Evolutionary conservation across 2,113 vertebrate species (phyloP), one percentile per base, ranked within the genome.

Genomic region (Ophthalmolycus amberensis): DNA sequence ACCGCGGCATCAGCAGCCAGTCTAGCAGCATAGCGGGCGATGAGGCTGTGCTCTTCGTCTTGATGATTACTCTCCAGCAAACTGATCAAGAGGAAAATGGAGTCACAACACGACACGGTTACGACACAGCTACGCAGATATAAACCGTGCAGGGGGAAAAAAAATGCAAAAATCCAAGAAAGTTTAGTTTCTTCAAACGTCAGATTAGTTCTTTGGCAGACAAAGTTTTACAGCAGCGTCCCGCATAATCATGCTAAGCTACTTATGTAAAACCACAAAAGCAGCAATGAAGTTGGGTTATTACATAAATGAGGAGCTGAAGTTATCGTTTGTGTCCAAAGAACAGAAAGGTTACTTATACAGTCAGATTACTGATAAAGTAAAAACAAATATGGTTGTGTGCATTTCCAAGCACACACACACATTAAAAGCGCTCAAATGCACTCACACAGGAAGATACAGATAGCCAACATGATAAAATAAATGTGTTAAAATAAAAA

Each of bases 1-100:
- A 99, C 98, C 93, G 93, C 94, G 66, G 97, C 96, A 93, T 99
- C 97, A 82, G 97, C 97, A 85, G 98, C 98, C 94, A 99, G 95
- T 88, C 98, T 96, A 81, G 98, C 98, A 75, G 98, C 98, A 0
- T 99, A 99, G 93, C 98, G 97, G 91, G 98, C 97, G 68, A 99
- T 99, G 94, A 99, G 96, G 87, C 96, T 96, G 91, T 99, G 98
- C 29, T 99, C 98, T 91, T 99, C 98, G 87, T 99, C 98, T 85
- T 99, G 96, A 86, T 97, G 96, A 90, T 94, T 97, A 52, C 96
- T 96, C 92, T 99, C 98, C 50, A 99, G 96, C 94, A 98, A 94
- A 84, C 98, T 99, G 90, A 82, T 70, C 63, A 84, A 81, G 88
- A 82, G 80, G 79, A 87, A 89, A 85, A 89, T 80, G 76, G 80